Base-by-base conservation (phyloP, 2,888 invertebrate genomes). In the Cosmopolites sordidus region DNA sequence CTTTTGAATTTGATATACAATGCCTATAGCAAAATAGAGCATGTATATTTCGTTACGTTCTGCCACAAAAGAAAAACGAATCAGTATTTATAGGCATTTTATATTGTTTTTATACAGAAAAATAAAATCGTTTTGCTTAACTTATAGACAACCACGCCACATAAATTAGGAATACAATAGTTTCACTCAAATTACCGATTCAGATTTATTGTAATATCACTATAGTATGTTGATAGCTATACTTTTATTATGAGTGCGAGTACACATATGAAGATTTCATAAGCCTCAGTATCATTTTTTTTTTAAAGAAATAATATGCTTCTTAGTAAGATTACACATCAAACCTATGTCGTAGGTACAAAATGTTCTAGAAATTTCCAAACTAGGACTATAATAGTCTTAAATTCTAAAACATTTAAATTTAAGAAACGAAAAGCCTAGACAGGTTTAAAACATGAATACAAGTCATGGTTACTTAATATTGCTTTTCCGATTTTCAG, bases 401-500 rank as follows among this genome's bases (percentile, higher is more conserved):
- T 72, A 70, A 71, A 69, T 65, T 68, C 64, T 43, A 47, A 51
- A 67, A 69, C 70, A 71, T 71, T 71, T 69, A 69, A 65, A 66
- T 64, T 67, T 39, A 39, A 22, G 8, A 33, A 33, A 5, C 8
- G n/a, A 33, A 33, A 33, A n/a, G 5, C 33, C 33, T 33, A 33
- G 33, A 33, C 33, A 33, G 3, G 5, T 33, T 33, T 33, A 33
- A 33, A 33, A 33, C 12, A 33, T 33, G 5, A 33, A n/a, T 33
- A 11, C 33, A 33, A 5, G 33, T 33, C 33, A 33, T 33, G 33
- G 33, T 33, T 33, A 33, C 66, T 64, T 60, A 62, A 65, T 71
- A 72, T 72, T 72, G 69, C 70, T 73, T 69, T 64, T 71, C 62
- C 60, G 62, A 49, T 67, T 66, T 66, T 73, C 72, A 73, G 73